Percentiles rank a stretch among this genome's conserved stretches.
These are phyloP conservation scores for Bufo bufo DNA, from an alignment of 2,113 vertebrate genomes.

Conservation along the genomic window DNA sequence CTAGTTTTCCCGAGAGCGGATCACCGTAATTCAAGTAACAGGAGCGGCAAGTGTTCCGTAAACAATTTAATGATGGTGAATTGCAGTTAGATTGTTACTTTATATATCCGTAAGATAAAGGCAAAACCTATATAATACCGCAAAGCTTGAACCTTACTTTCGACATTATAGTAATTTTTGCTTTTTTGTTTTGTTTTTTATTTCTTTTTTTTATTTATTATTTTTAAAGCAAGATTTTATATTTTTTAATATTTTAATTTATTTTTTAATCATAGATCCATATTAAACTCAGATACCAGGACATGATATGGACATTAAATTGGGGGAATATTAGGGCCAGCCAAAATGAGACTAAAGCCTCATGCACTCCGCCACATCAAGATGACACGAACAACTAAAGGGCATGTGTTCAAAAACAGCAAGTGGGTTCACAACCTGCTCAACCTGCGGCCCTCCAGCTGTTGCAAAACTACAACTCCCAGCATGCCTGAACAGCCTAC, in stretches of 20 bases:
- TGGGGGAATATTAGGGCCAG: too few species aligned
- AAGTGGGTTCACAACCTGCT: too few species aligned
- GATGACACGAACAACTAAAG: too few species aligned
- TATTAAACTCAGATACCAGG: too few species aligned
- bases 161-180: background rate
- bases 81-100: background rate
- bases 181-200: background rate
- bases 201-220: background rate
- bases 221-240: background rate
- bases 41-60: background rate
- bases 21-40: background rate
- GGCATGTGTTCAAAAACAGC: too few species aligned
- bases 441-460: too few species aligned
- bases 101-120: background rate
- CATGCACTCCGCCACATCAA: too few species aligned
- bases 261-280: too few species aligned
- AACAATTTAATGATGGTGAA: slow-evolving; percentile 5
- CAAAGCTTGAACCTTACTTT: background rate
- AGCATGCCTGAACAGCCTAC: too few species aligned
- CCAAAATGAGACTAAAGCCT: too few species aligned
- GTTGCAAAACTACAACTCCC: too few species aligned
- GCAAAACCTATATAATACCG: background rate
- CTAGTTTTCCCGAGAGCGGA: background rate
- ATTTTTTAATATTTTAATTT: background rate
- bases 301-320: too few species aligned